Base-by-base conservation (phyloP, 2,888 invertebrate genomes). In the Pseudolycoriella hygida region DNA sequence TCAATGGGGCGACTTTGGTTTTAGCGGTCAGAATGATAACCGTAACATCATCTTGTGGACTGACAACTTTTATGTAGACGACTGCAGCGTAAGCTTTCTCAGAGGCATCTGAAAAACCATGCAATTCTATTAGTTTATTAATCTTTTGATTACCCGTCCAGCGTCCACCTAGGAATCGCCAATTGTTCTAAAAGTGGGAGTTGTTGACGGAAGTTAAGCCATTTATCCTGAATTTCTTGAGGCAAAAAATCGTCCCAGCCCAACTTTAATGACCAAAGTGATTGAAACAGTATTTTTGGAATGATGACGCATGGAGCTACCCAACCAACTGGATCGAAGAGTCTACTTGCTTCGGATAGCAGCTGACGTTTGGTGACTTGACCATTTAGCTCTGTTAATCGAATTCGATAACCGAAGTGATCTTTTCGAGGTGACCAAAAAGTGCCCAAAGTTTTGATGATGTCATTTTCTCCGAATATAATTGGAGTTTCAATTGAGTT, bases 271-370 rank as follows among this genome's bases (percentile, higher is more conserved):
- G 42, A 15, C 49, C 49, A 49, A n/a, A 50, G 17, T 17, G 45
- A 40, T 42, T 51, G 48, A 37, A 51, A 42, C 2, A 50, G 41
- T 2, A 46, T 46, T 46, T 51, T 48, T 11, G 32, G 45, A 19
- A n/a, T 42, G 3, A 50, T 46, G 4, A 48, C 38, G 3, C 47
- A 17, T 17, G 50, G 50, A 15, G 46, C 43, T 5, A 51, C 43
- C 11, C 50, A 31, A 2, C 48, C 49, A 39, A 48, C 37, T 6
- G 50, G 50, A 42, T 49, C 48, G 19, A 47, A 50, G 17, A 50
- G 17, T 3, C 30, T 48, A 6, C 46, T 20, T 2, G 46, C 10
- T 17, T 46, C 47, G 3, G 50, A 49, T 8, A 48, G 19, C 6
- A 50, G 37, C 3, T 12, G 14, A 14, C 49, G 19, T 17, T 49